phyloP scores from a whole-genome alignment of 2,113 vertebrate species.

The Trachemys scripta region DNA sequence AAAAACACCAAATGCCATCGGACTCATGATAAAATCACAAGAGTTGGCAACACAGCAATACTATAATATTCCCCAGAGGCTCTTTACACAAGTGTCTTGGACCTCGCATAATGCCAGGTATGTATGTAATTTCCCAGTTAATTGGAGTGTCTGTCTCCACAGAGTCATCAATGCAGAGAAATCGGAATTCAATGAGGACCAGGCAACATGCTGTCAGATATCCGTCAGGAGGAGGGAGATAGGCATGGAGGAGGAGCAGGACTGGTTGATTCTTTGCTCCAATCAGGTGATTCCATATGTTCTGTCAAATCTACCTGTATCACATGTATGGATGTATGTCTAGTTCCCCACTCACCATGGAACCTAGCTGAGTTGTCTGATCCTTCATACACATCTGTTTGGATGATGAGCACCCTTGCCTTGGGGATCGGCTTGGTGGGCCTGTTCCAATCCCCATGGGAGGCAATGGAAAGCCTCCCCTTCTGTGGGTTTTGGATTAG shows the following conservation, averaged over 20 bases:
- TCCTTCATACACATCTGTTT: background rate
- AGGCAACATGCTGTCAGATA: constrained; percentile 81
- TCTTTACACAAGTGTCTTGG: background rate
- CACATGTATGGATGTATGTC: background rate
- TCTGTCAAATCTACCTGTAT: background rate
- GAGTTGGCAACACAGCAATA: background rate
- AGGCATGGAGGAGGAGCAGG: constrained; percentile 72
- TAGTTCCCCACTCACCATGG: background rate
- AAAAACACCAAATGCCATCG: background rate
- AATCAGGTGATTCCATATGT: constrained; percentile 64
- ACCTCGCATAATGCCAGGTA: background rate
- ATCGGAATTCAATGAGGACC: constrained; percentile 83
- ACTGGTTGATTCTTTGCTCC: constrained; percentile 80
- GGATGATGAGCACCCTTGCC: background rate
- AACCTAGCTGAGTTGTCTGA: background rate
- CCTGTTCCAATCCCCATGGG: background rate
- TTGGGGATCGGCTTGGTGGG: background rate
- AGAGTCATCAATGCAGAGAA: constrained; percentile 85
- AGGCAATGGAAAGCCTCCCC: background rate
- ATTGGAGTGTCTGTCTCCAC: background rate
- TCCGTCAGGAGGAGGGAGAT: constrained; percentile 71
- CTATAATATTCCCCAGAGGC: background rate
- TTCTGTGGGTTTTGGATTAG: background rate
- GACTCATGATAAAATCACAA: background rate
- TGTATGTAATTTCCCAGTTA: background rate